phyloP scores from a whole-genome alignment of 1,140 invertebrate genomes.

The Mactra quadrangularis region DNA sequence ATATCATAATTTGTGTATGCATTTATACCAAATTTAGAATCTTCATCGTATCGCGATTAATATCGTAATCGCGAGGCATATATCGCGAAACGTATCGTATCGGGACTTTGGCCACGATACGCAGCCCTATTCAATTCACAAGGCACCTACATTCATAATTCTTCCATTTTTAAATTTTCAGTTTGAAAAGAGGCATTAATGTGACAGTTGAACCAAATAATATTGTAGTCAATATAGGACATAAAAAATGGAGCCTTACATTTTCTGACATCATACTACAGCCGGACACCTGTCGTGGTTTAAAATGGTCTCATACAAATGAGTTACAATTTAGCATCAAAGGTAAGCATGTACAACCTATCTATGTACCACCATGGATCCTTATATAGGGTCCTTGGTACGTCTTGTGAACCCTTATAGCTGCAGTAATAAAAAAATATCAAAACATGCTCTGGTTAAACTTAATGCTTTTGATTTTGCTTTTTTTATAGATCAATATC shows the following conservation, averaged over 20 bases:
- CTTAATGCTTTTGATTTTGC: too few relatives aligned
- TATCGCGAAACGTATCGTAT: too few relatives aligned
- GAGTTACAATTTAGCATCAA: slow-evolving; percentile 56
- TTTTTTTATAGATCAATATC: too few relatives aligned
- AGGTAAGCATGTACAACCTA: slow-evolving; percentile 13
- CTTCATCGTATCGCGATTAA: too few relatives aligned
- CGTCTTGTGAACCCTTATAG: background rate
- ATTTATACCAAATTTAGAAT: background rate
- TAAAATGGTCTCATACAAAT: background rate
- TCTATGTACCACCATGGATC: background rate
- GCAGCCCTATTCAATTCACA: background rate
- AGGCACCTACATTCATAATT: background rate
- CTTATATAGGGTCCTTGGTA: background rate
- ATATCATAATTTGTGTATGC: too few relatives aligned
- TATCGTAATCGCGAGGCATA: too few relatives aligned
- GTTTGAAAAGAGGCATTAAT: slow-evolving; percentile 3
- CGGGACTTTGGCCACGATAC: background rate
- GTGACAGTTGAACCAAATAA: slow-evolving; percentile 5
- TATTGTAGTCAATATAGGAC: background rate
- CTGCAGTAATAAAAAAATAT: background rate
- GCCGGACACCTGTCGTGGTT: slow-evolving; percentile 46
- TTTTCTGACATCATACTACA: slow-evolving; percentile 8
- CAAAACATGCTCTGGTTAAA: background rate
- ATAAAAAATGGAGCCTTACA: background rate
- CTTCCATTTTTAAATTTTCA: background rate